These are phyloP conservation scores for Drepana arcuata DNA, from an alignment of 1,140 invertebrate species.

Conservation along the genomic window DNA sequence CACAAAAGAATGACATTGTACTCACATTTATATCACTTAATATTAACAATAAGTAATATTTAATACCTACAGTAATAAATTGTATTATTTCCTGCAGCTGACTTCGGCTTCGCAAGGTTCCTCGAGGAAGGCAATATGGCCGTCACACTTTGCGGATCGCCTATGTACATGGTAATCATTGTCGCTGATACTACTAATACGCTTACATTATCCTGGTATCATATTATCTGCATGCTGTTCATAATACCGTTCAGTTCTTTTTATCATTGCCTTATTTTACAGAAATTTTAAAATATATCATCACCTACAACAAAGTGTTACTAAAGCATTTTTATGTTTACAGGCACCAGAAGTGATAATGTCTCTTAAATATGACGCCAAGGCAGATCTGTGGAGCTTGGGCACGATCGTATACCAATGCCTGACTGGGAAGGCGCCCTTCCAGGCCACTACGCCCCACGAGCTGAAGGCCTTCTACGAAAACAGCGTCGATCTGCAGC, in stretches of 20 bases:
- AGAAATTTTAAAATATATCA: no score
- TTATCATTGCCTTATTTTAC: no score
- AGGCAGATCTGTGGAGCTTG: conserved; percentile 98
- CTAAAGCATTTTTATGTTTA: conserved; percentile 13
- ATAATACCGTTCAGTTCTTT: no score
- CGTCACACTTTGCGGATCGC: conserved; percentile 98
- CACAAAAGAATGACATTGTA: no score
- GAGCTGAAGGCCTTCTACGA: conserved; percentile 98
- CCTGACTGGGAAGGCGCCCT: conserved; percentile 97
- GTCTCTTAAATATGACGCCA: conserved; percentile 98
- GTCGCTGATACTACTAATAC: no score
- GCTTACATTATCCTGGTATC: no score
- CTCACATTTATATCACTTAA: no score
- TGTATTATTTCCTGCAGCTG: conserved; percentile 89
- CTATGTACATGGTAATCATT: conserved; percentile 99
- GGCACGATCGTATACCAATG: conserved; percentile 99
- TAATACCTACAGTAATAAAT: no score
- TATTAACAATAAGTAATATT: no score
- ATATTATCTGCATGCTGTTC: no score
- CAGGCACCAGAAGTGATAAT: conserved; percentile 99
- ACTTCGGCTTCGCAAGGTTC: conserved; percentile 99
- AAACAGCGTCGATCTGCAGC: conserved; percentile 94
- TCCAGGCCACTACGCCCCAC: conserved; percentile 98
- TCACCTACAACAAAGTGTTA: background rate
- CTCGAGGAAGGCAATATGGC: conserved; percentile 99